phyloP scores from a whole-genome alignment of 2,113 vertebrate species.

The Illadopsis cleaveri region DNA sequence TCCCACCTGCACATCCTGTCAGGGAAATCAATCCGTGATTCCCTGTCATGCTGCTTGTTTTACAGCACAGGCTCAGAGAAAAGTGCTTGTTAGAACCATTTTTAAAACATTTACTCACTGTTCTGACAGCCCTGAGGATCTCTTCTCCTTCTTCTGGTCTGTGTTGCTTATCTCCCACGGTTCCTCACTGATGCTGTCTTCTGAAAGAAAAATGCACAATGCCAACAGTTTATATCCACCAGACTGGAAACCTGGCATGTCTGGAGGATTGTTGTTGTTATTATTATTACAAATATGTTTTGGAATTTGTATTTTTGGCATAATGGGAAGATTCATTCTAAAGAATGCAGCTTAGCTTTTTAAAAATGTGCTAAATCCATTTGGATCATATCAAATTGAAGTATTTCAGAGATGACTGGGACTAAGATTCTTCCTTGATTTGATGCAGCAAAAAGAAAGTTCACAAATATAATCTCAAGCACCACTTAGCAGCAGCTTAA shows the following conservation, averaged over 20 bases:
- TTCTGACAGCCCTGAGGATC: neutral
- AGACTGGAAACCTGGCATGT: neutral
- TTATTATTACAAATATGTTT: neutral
- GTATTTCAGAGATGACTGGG: neutral
- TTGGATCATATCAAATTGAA: neutral
- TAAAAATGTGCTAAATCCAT: neutral
- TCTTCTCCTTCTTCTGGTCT: neutral
- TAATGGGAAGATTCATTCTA: neutral
- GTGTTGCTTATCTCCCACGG: neutral
- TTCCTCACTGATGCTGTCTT: neutral
- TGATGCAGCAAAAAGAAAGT: neutral
- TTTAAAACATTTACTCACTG: neutral
- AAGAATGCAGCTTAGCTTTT: neutral
- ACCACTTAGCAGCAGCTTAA: neutral
- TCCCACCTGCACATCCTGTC: neutral
- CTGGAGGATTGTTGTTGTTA: neutral
- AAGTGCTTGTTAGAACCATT: neutral
- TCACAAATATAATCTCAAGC: neutral
- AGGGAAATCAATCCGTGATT: neutral
- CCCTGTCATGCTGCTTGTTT: neutral
- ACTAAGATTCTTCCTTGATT: neutral
- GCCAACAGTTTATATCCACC: neutral
- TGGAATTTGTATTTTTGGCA: conserved; percentile 9
- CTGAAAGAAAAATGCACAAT: conserved; percentile 2
- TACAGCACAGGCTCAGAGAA: neutral